Percentiles rank a stretch among this genome's conserved stretches.
These are phyloP conservation scores for Drosophila chauvacae DNA, from an alignment of 1,140 invertebrate genomes.

Conservation along the genomic window DNA sequence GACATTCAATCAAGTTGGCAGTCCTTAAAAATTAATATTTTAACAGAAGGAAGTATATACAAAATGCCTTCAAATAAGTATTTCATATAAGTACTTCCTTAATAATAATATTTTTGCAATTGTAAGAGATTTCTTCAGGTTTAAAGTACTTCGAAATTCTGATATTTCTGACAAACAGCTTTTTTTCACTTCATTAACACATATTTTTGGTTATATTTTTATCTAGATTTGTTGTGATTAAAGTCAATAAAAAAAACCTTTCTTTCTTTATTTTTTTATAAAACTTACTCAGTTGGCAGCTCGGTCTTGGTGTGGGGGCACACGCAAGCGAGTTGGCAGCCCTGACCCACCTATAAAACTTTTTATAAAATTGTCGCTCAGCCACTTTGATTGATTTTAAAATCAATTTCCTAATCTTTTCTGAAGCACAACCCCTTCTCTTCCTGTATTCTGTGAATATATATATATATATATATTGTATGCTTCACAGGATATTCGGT, in stretches of 20 bases:
- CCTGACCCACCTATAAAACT: constrained; percentile 10
- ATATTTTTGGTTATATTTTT: background rate
- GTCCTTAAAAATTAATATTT: background rate
- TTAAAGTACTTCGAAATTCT: background rate
- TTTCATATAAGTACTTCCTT: background rate
- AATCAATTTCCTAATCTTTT: constrained; percentile 50
- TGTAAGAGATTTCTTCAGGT: background rate
- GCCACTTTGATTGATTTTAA: constrained; percentile 44
- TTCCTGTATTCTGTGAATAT: background rate
- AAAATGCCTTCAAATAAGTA: background rate
- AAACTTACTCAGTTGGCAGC: constrained; percentile 5
- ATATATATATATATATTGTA: background rate
- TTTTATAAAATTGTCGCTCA: constrained; percentile 42
- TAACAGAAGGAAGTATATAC: background rate
- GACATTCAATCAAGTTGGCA: background rate
- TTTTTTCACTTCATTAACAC: background rate
- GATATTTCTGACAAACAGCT: too few relatives aligned
- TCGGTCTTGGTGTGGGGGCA: background rate
- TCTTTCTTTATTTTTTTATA: background rate
- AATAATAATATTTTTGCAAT: background rate
- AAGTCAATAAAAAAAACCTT: background rate
- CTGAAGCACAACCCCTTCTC: background rate
- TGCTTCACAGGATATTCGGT: constrained; percentile 28
- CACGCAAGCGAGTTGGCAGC: constrained; percentile 13
- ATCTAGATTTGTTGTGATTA: background rate